phyloP scores from a whole-genome alignment of 2,113 vertebrate species.

The Stigmatopora nigra region DNA sequence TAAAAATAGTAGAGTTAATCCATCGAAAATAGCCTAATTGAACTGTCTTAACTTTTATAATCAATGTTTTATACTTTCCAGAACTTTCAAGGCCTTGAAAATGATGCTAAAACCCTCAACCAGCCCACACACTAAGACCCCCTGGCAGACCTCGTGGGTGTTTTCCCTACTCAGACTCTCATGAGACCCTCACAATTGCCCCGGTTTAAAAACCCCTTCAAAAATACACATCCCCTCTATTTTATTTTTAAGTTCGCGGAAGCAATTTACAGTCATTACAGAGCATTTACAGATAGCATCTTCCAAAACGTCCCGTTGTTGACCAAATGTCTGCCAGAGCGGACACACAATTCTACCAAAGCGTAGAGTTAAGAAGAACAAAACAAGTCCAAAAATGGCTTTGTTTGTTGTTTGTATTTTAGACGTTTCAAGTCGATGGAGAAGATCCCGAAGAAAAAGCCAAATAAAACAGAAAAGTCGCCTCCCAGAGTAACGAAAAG shows the following conservation, averaged over 20 bases:
- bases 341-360: constrained; percentile 26
- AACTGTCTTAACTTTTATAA: too few relatives aligned
- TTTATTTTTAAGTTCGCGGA: constrained; percentile 82
- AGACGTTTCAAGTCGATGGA: constrained; percentile 58
- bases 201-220: constrained; percentile 71
- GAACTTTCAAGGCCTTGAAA: too few relatives aligned
- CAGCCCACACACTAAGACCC: constrained; percentile 81
- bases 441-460: constrained; percentile 65
- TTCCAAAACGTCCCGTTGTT: constrained; percentile 62
- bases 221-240: constrained; percentile 67
- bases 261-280: constrained; percentile 84
- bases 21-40: too few relatives aligned
- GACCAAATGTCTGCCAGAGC: constrained; percentile 65
- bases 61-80: too few relatives aligned
- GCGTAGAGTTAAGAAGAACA: constrained; percentile 36
- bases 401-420: constrained; percentile 67
- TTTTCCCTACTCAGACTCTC: constrained; percentile 76
- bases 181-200: constrained; percentile 76
- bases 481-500: constrained; percentile 25
- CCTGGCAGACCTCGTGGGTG: constrained; percentile 73
- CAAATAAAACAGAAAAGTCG: constrained; percentile 54
- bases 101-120: constrained; percentile 74
- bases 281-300: constrained; percentile 80
- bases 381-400: constrained; percentile 55
- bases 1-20: neutral